A percentile compares a stretch with the other conserved stretches of the same genome.
phyloP scores from a whole-genome alignment of 2,113 vertebrate species.

The Zosterops borbonicus region DNA sequence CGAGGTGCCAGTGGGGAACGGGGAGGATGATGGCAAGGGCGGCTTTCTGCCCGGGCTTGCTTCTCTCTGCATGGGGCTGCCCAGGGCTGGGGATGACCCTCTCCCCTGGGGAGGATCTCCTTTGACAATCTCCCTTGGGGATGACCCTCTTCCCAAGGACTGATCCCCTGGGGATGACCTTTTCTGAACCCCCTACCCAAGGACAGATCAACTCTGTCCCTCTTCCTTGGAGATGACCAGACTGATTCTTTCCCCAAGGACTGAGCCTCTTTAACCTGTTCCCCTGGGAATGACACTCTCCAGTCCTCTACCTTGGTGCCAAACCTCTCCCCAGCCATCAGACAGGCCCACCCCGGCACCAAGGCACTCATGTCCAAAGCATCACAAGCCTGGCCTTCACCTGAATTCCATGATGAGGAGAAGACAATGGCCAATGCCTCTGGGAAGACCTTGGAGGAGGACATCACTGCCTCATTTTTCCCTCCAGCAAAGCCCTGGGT shows the following conservation, averaged over 20 bases:
- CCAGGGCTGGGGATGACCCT: background rate
- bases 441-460: background rate
- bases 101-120: background rate
- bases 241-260: background rate
- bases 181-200: background rate
- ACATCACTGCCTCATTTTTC: background rate
- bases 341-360: background rate
- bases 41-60: background rate
- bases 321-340: background rate
- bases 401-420: background rate
- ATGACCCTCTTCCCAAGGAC: background rate
- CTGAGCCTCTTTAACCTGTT: background rate
- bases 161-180: background rate
- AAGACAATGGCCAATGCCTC: fast-evolving
- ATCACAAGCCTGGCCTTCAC: background rate
- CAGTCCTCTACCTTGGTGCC: background rate
- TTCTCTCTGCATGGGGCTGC: background rate
- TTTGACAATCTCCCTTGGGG: background rate
- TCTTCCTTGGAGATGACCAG: background rate
- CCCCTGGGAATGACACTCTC: background rate
- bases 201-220: too few species aligned
- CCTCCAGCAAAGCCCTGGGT: background rate
- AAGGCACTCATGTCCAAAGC: background rate
- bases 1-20: fast-evolving
- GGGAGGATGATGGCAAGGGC: fast-evolving